Base-by-base conservation (phyloP, 1,140 invertebrate genomes). In the Platyscapa corneri region DNA sequence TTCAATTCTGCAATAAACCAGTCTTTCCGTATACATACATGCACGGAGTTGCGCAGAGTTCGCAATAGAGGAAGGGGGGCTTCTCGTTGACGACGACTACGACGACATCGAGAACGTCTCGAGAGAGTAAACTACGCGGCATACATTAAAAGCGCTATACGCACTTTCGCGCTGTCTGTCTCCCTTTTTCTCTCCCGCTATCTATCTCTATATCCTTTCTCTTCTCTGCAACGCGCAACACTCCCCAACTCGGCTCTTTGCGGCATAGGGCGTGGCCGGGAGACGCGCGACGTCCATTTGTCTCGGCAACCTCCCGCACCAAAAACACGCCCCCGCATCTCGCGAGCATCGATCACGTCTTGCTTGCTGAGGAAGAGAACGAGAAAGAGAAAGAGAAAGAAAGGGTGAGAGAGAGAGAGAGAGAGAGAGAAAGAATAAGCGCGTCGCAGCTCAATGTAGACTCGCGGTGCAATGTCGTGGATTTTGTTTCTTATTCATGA, bases 281-380 rank as follows among this genome's bases (percentile, higher is more conserved):
- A 93, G 93, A 93, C 92, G 93, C 92, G 93, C 93, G 93, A 93
- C 93, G 93, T 93, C 93, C 93, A 93, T 93, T 93, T 93, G 92
- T 93, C 92, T 93, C 92, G 92, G 87, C 90, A 91, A 91, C 92
- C 93, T 93, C 93, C 92, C 92, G 93, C 93, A 92, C 92, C 92
- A 93, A 92, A 89, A 93, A 93, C 80, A 86, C 93, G 93, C 93
- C 93, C 91, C 90, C 92, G 92, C 92, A 93, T 93, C 93, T 92
- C 92, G 92, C 92, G 89, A 91, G 92, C 92, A 93, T 93, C 93
- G 92, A 93, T 93, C 93, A 93, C 92, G 92, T 92, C 92, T 93
- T 93, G 89, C 91, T 93, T 89, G 91, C 83, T 64, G 53, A 46
- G 74, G 79, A 75, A 60, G 82, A 84, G 32, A n/a, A 39, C 8